Base-by-base conservation (phyloP, 2,888 invertebrate species). In the Drosophila longiperda region DNA sequence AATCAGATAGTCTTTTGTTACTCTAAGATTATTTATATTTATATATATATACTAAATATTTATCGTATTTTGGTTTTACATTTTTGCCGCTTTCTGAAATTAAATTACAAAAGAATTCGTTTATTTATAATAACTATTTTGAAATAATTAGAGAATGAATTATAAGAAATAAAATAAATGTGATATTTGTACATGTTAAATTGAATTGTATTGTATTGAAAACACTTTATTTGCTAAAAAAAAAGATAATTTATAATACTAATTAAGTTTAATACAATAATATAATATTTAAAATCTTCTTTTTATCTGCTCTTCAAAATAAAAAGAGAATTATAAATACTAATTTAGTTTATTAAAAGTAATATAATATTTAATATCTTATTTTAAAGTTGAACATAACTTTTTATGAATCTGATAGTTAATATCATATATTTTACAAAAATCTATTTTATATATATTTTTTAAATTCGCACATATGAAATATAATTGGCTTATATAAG, bases 281-380 rank as follows among this genome's bases (percentile, higher is more conserved):
- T 45, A 20, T 20, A 12, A 45, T 7, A 12, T 12, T 7, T 23
- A 23, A 45, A 45, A 8, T 15, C 8, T 15, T 15, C n/a, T n/a
- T n/a, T 5, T 9, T n/a, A n/a, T 9, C n/a, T n/a, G 4, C 0
- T 38, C n/a, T n/a, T n/a, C n/a, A n/a, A 17, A 1, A 2, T 5
- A 42, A 5, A 40, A 5, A 9, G 9, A n/a, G 5, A n/a, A 42
- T 11, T 20, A 0, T 2, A 11, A 42, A 42, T 42, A 12, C 3
- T 3, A 12, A 6, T 42, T 12, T 1, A 20, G 20, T 6, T 9
- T 8, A 9, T n/a, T 40, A n/a, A 9, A 2, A n/a, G n/a, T 9
- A n/a, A 9, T 45, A 20, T 20, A 12, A 45, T 7, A 12, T 12
- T 7, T 23, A 23, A 45, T 23, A 8, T 15, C 8, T 15, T 15